A percentile compares a stretch with the other conserved stretches of the same genome.
phyloP scores from a whole-genome alignment of 2,797 vertebrate genomes.

The Malacoraja senta region DNA sequence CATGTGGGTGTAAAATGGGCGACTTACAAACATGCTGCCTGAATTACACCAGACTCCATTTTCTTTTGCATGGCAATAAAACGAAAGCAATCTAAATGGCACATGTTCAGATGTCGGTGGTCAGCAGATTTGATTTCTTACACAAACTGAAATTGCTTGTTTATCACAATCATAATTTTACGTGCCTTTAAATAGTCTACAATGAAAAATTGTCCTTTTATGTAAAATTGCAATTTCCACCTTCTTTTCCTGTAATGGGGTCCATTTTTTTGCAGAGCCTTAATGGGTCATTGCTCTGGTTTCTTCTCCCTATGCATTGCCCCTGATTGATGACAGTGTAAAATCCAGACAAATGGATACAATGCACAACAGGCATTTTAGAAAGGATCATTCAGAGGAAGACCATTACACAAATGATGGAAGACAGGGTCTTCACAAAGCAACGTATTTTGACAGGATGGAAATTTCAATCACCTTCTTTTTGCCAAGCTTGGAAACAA shows the following conservation, averaged over 20 bases:
- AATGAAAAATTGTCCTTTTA: not conserved
- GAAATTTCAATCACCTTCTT: not conserved
- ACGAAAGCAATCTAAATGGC: not conserved
- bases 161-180: conserved; percentile 1
- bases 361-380: not conserved
- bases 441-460: not conserved
- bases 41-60: not conserved
- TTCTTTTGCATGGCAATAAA: not conserved
- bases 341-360: not conserved
- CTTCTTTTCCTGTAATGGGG: not conserved
- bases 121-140: not conserved
- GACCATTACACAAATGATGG: not conserved
- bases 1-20: not conserved
- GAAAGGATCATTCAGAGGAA: not conserved
- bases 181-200: not conserved
- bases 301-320: not conserved
- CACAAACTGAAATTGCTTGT: not conserved
- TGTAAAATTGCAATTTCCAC: not conserved
- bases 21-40: not conserved
- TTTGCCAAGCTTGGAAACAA: not conserved
- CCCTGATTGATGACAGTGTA: not conserved
- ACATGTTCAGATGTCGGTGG: not conserved
- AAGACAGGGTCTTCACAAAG: not conserved
- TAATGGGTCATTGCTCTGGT: not conserved
- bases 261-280: not conserved